Base-by-base conservation (phyloP, 2,797 vertebrate genomes). In the Sandelia bainsii region DNA sequence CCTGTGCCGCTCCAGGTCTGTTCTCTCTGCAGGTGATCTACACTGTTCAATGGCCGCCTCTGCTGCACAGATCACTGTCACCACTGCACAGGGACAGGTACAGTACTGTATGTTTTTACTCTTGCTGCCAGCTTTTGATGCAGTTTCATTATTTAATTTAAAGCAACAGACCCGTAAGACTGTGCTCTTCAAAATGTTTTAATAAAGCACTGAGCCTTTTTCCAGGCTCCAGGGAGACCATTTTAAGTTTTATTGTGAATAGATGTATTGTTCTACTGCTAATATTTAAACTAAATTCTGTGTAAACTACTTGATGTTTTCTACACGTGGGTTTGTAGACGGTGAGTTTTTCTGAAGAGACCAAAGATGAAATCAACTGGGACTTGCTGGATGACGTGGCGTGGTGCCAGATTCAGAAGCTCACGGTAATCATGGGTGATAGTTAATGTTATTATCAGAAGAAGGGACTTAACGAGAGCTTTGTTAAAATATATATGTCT, bases 11-110 rank as follows among this genome's bases (percentile, higher is more conserved):
- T 13, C 9, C 78, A 90, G 90, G 80, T 84, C 87, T 0, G 71
- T 87, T 0, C 62, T 88, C 51, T 90, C 87, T 1, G 25, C 86
- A 19, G 92, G 87, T 8, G 86, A 91, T 22, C 46, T 90, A 49
- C 84, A 67, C 66, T 93, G 73, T 58, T 85, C 75, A 11, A 25
- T 66, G 75, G 76, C 71, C 7, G 88, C 72, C 58, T 87, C 88
- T 37, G 59, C 86, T 51, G 70, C 91, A 29, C 72, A 92, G 75
- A 32, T 94, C 67, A 94, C 96, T 2, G 95, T 97, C 37, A 95
- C 94, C 7, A 92, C 95, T n/a, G 93, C 92, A 45, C 92, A 83
- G 70, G 96, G 96, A 51, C 89, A 95, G 93, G 96, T 96, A 91
- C 68, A 10, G 3, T 25, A 6, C 48, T 42, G 1, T n/a, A 1